Evolutionary conservation across 2,797 vertebrate species (phyloP).

Genomic region (Vultur gryphus): DNA sequence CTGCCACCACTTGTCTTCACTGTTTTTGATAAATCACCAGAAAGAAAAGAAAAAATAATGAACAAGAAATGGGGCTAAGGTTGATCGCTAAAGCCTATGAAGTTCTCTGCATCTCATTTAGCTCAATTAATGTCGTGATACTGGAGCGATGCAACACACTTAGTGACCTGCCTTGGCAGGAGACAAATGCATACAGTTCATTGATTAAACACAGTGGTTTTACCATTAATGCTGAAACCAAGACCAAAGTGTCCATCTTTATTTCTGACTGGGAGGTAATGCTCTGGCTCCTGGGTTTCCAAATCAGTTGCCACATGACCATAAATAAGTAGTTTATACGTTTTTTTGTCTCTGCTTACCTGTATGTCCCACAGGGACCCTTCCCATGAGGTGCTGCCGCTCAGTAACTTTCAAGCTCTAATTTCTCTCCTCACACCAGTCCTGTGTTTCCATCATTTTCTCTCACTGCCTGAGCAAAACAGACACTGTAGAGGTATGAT

Average conservation of each 20-base stretch:
- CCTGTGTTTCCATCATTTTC: background rate
- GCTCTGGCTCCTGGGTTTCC: background rate
- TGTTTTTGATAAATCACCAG: background rate
- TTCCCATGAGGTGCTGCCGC: background rate
- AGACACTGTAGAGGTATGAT: constrained; percentile 3
- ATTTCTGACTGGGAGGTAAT: background rate
- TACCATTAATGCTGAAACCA: background rate
- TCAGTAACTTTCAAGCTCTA: background rate
- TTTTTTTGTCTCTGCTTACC: background rate
- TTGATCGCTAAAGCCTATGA: background rate
- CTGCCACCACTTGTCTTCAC: background rate
- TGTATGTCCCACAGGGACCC: background rate
- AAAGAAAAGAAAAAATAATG: background rate
- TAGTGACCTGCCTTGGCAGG: background rate
- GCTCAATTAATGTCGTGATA: background rate
- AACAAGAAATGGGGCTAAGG: background rate
- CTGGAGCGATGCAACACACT: background rate
- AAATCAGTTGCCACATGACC: background rate
- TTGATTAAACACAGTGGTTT: background rate
- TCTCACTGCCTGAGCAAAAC: background rate
- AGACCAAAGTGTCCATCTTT: background rate
- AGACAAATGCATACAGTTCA: background rate
- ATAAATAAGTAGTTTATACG: background rate
- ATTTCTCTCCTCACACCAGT: background rate
- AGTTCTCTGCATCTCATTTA: background rate